A percentile compares a stretch with the other conserved stretches of the same genome.
phyloP scores from a whole-genome alignment of 2,888 invertebrate species.

The Eilema sororculum region DNA sequence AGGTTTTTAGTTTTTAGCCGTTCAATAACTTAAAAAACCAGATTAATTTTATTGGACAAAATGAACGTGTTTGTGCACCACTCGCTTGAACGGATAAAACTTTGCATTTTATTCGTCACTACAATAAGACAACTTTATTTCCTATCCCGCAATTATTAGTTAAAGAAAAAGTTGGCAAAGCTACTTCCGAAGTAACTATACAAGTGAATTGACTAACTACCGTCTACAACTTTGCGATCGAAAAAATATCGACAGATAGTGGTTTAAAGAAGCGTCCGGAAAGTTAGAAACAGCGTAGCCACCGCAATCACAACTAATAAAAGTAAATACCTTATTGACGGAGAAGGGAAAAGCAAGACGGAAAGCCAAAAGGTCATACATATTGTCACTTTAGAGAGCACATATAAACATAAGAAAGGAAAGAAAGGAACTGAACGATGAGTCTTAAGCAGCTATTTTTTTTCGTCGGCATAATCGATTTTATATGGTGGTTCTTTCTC shows the following conservation, averaged over 20 bases:
- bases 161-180: not conserved
- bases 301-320: constrained; percentile 1
- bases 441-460: too few relatives aligned
- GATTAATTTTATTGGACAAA: too few relatives aligned
- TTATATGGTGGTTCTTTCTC: too few relatives aligned
- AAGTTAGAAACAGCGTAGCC: not conserved
- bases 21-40: too few relatives aligned
- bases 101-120: constrained; percentile 1
- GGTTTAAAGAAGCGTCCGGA: constrained; percentile 1
- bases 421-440: too few relatives aligned
- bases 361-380: not conserved
- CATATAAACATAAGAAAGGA: too few relatives aligned
- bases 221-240: not conserved
- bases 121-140: not conserved
- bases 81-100: not conserved
- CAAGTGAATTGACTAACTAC: not conserved
- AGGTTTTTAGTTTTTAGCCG: too few relatives aligned
- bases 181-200: not conserved
- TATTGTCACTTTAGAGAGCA: too few relatives aligned
- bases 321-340: not conserved
- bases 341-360: not conserved
- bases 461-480: too few relatives aligned
- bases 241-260: not conserved
- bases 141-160: not conserved
- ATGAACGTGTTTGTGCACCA: too few relatives aligned